Conservation (phyloP, 2,797 vertebrate species). For the Miichthys miiuy region DNA sequence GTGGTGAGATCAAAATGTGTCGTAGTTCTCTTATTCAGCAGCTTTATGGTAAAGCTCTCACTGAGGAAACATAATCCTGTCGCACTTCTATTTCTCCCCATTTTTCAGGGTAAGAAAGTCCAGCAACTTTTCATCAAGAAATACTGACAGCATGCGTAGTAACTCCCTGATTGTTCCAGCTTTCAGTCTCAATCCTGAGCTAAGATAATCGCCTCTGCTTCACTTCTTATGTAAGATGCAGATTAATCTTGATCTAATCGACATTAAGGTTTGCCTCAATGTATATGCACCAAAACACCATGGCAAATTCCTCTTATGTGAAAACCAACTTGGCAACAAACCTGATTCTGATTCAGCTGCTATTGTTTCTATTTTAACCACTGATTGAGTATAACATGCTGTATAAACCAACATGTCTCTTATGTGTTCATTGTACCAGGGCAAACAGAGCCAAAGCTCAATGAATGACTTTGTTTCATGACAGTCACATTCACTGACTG, state of each 20-base stretch:
- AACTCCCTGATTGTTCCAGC: no score
- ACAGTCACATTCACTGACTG: slow-evolving; percentile 1
- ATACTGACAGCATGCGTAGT: no score
- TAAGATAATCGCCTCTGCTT: neutral
- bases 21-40: no score
- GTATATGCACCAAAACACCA: no score
- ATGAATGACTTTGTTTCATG: slow-evolving; percentile 23
- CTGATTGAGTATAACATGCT: slow-evolving; percentile 7
- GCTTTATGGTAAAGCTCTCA: no score
- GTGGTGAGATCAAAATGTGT: no score
- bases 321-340: no score
- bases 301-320: no score
- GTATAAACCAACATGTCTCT: slow-evolving; percentile 1
- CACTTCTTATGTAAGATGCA: no score
- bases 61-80: no score
- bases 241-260: neutral
- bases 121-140: neutral
- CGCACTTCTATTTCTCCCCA: no score
- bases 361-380: neutral
- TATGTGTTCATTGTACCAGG: slow-evolving; percentile 9
- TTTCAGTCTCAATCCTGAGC: neutral
- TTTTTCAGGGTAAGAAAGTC: no score
- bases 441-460: slow-evolving; percentile 15
- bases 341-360: neutral
- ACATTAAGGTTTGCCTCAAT: neutral